A percentile compares a stretch with the other conserved stretches of the same genome.
Conservation (phyloP, 2,797 vertebrate species). For the Alexandromys oeconomus region DNA sequence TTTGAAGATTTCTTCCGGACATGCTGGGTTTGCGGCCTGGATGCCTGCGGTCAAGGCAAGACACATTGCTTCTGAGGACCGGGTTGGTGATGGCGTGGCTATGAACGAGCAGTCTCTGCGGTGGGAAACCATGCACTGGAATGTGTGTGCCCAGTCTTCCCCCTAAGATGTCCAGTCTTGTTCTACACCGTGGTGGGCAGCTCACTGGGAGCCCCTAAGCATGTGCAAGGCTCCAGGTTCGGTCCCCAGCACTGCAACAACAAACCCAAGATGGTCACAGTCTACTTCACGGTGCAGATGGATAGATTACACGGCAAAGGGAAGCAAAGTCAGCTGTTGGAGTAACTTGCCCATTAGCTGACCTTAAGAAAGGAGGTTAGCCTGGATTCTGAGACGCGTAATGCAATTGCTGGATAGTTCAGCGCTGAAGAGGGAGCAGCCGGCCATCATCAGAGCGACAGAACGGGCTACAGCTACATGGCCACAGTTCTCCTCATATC, state of each 20-base stretch:
- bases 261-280: not conserved
- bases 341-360: not conserved
- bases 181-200: not conserved
- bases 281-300: not conserved
- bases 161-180: not conserved
- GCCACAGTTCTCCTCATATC: not conserved
- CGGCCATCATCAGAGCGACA: not conserved
- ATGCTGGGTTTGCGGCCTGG: not conserved
- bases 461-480: not conserved
- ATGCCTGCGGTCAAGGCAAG: not conserved
- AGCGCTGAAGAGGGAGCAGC: not conserved
- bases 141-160: not conserved
- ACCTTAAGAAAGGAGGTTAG: not conserved
- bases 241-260: not conserved
- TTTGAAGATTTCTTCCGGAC: not conserved
- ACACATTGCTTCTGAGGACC: not conserved
- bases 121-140: not conserved
- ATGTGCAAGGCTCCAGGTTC: not conserved
- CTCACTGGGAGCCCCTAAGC: not conserved
- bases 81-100: not conserved
- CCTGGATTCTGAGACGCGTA: not conserved
- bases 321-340: not conserved
- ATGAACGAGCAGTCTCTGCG: not conserved
- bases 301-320: not conserved
- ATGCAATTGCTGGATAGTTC: not conserved